Base-by-base conservation (phyloP, 2,797 vertebrate species). In the Gadopsis marmoratus region DNA sequence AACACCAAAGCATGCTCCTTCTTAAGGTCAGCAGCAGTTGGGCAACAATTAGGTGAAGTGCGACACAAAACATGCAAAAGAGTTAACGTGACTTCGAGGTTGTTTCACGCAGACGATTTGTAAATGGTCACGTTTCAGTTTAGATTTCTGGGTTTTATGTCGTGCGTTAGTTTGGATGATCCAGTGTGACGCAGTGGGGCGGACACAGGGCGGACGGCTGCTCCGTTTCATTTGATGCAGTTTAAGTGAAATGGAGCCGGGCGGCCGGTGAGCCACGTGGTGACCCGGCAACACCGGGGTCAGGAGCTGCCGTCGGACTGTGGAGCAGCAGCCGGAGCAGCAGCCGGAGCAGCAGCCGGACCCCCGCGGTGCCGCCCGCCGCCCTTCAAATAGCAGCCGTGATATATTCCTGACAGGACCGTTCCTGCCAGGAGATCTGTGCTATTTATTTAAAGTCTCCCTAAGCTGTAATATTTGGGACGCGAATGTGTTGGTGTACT, bases 291-390 rank as follows among this genome's bases (percentile, higher is more conserved):
- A 47, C 79, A 56, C 69, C 47, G 63, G 82, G 94, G 93, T 95
- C 94, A 94, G 92, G 86, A 90, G 94, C 93, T 89, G 58, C 93
- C 84, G 93, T 87, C 91, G 82, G 90, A 88, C 87, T 84, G 71
- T 76, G 53, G 77, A 86, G 81, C 75, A 82, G 88, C 81, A 68
- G 86, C 78, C 63, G n/a, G n/a, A n/a, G n/a, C n/a, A n/a, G n/a
- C n/a, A n/a, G n/a, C n/a, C n/a, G n/a, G n/a, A n/a, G n/a, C n/a
- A n/a, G n/a, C n/a, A n/a, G n/a, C n/a, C n/a, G 7, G 63, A 35
- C 76, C 83, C 92, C 92, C 47, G 81, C 77, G 0, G 93, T 53
- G 91, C 74, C 8, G 75, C 62, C 17, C 43, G 74, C 55, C 88
- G 72, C 69, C 47, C 79, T 86, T 85, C 79, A 89, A 90, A 92